Percentiles rank a stretch among this genome's conserved stretches.
Conservation (phyloP, 2,888 invertebrate genomes). For the Scaptomyza caliginosa region DNA sequence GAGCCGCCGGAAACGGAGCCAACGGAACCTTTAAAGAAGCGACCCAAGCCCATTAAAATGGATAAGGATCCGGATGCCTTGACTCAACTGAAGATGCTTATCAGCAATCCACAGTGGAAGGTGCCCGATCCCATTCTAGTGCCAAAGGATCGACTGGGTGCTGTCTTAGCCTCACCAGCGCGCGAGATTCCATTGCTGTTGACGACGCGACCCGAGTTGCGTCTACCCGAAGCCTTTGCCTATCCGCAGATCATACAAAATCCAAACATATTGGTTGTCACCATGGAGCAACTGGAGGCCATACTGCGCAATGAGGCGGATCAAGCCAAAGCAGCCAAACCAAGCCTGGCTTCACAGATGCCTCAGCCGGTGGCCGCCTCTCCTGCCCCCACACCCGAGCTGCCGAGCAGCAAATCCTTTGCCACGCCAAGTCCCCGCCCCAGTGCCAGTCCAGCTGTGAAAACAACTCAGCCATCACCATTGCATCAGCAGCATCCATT, state of each 20-base stretch:
- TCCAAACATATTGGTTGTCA: slow-evolving; percentile 91
- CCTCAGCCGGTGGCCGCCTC: slow-evolving; percentile 3
- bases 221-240: slow-evolving; percentile 90
- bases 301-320: slow-evolving; percentile 86
- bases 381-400: slow-evolving; percentile 12
- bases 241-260: slow-evolving; percentile 90
- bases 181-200: slow-evolving; percentile 91
- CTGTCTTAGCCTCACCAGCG: slow-evolving; percentile 89
- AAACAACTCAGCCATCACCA: neutral
- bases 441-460: slow-evolving; percentile 7
- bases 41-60: slow-evolving; percentile 84
- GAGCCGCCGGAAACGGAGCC: slow-evolving; percentile 61
- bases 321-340: slow-evolving; percentile 33
- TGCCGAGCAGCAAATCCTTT: slow-evolving; percentile 19
- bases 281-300: slow-evolving; percentile 89
- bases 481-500: slow-evolving; percentile 7
- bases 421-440: slow-evolving; percentile 25
- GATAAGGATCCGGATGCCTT: slow-evolving; percentile 87
- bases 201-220: slow-evolving; percentile 89
- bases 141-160: slow-evolving; percentile 90
- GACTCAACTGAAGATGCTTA: slow-evolving; percentile 89
- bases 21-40: slow-evolving; percentile 85
- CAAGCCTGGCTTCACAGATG: neutral
- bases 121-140: slow-evolving; percentile 93
- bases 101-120: slow-evolving; percentile 88